Evolutionary conservation across 2,113 vertebrate genomes (phyloP), one percentile per base, ranked within the genome.

Genomic region (Zosterops lateralis): DNA sequence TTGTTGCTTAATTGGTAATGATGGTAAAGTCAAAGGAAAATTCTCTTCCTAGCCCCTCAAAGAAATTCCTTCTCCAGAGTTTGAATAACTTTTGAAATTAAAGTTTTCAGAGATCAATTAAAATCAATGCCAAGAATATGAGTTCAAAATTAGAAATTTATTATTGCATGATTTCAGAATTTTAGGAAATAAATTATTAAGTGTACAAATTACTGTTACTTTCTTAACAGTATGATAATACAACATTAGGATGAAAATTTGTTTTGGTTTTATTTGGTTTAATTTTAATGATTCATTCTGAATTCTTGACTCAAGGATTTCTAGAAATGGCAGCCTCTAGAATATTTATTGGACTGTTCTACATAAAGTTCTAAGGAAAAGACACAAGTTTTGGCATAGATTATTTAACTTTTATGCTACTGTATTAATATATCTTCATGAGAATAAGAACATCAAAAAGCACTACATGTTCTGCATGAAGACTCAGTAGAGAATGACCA

Each of bases 151-250:
- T 36, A 48, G 1, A 3, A 51, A 32, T 32, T 15, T 51, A 7
- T 32, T 86, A 48, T 34, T 50, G 5, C 8, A 29, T 64, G 4
- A 32, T 34, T 75, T 42, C n/a, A 81, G 77, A 90, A 61, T 85
- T 91, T 32, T n/a, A 25, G 28, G 48, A 75, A 42, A 9, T 17
- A 82, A 78, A 72, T 40, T 1, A 57, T 38, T 66, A 85, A 61
- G 38, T 34, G 1, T 20, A 5, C 0, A 0, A 74, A 66, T 28
- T 34, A 36, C 2, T 70, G 9, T 47, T 68, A 38, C 4, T 44
- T 21, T 66, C 7, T 26, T 29, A 74, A 20, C 4, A 48, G 4
- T 31, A 65, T 57, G 12, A 65, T 44, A 57, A 44, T 26, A 45
- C 3, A 75, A 17, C 24, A 3, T 18, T n/a, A 57, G 9, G 13